phyloP scores from a whole-genome alignment of 2,888 invertebrate genomes.

The Diaperis boleti region DNA sequence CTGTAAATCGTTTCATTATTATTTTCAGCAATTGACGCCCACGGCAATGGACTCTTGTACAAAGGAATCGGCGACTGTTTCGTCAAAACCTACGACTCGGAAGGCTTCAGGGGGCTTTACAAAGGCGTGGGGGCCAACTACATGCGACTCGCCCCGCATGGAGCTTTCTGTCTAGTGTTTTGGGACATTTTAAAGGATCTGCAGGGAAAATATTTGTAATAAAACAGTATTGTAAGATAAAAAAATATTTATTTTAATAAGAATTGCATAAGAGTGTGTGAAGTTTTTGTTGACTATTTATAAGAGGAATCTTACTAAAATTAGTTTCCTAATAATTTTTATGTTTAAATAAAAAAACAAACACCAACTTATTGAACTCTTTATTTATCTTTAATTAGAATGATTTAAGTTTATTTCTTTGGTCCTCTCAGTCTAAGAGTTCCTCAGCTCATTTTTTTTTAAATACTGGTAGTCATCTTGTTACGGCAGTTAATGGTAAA shows the following conservation, averaged over 20 bases:
- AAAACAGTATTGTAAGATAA: not conserved
- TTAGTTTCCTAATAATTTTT: no score
- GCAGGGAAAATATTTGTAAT: slow-evolving; percentile 37
- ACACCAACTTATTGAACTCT: no score
- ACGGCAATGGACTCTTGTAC: slow-evolving; percentile 76
- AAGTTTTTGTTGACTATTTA: no score
- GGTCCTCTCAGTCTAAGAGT: no score
- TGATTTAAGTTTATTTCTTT: no score
- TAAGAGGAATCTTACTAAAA: no score
- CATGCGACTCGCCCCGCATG: slow-evolving; percentile 90
- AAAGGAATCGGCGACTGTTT: slow-evolving; percentile 81
- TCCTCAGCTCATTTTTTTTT: no score
- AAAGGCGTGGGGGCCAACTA: slow-evolving; percentile 93
- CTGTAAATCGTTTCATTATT: not conserved
- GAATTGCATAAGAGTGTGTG: no score
- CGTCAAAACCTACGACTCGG: slow-evolving; percentile 78
- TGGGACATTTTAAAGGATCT: slow-evolving; percentile 74
- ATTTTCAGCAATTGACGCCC: slow-evolving; percentile 71
- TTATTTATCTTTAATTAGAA: no score
- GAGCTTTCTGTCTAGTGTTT: slow-evolving; percentile 86
- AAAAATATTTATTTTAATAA: not conserved
- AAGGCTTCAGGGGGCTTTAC: slow-evolving; percentile 86
- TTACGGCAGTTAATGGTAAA: no score
- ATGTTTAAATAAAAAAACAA: no score
- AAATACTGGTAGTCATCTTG: no score